Base-by-base conservation (phyloP, 2,797 vertebrate species). In the Labroides dimidiatus region DNA sequence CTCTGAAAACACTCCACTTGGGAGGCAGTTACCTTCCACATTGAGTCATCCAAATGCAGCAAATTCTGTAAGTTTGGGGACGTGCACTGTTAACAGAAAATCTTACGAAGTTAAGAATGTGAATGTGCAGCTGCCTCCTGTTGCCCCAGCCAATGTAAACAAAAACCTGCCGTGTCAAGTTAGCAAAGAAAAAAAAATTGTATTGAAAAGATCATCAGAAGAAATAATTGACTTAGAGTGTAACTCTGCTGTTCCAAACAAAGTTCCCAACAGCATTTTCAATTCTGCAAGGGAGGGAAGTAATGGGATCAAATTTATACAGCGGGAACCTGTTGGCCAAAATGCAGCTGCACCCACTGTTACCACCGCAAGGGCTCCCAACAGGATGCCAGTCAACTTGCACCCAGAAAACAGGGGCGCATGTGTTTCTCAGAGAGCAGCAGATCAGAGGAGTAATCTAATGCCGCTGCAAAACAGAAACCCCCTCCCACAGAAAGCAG, bases 171-270 rank as follows among this genome's bases (percentile, higher is more conserved):
- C 15, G 0, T 84, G 45, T 58, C 74, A 75, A 53, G 41, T 20
- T 0, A 58, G n/a, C 60, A 84, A 79, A 62, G 86, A 82, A 20
- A 86, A 82, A 20, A 86, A 81, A 54, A 19, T 10, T 36, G 59
- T 42, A 30, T 24, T 82, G 10, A 89, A 91, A 80, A 87, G 90
- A 64, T 7, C 51, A 5, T 69, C 74, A 0, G 73, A 67, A 14
- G 89, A 92, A 74, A 82, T 88, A 19, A 87, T 85, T 23, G 87
- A 86, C 64, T 42, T 87, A 57, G 81, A 88, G 3, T 59, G 55
- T 21, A 69, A 78, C 36, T 11, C 71, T 0, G 62, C 55, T 23
- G 14, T 79, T 41, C 85, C 86, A 0, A 80, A 48, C 61, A 90
- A 89, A 59, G 39, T 88, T 59, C 55, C 79, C 43, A 88, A 88